Evolutionary conservation across 2,113 vertebrate genomes (phyloP), one percentile per base, ranked within the genome.

Genomic region (Syngnathus floridae): DNA sequence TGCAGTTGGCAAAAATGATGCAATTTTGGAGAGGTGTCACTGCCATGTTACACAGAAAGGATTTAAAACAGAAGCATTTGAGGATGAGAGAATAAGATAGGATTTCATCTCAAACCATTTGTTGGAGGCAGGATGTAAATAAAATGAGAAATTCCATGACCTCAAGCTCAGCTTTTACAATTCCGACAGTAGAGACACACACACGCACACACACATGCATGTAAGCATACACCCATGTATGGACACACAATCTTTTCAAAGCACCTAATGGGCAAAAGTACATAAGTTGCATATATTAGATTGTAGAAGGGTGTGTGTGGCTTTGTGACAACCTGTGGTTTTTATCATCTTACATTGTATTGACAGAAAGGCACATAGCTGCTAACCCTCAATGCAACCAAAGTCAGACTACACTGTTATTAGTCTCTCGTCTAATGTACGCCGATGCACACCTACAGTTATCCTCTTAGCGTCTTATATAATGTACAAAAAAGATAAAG

Each of bases 131-230:
- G 80, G 72, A 73, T 67, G 63, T 71, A 78, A 78, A 77, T 66
- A 5, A 67, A 76, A 74, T 86, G 58, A 73, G 71, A 46, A 8
- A 85, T 81, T 73, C 70, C 37, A 67, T 75, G 78, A 82, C 76
- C 80, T 61, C 70, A 87, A 82, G 71, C 72, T 82, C 79, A 84
- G 83, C 83, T 87, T 83, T 3, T 31, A 31, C 26, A 31, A 31
- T 3, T 31, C 26, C 26, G 26, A 31, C 26, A 31, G 26, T 31
- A 31, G 26, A 31, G 81, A 84, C 77, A 75, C 80, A 81, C 78
- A 78, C 85, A 74, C 81, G 79, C 70, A 69, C 66, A 51, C 72
- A 63, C 62, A 57, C 63, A 72, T 81, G 58, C 65, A 17, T 16
- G 49, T 40, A 73, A 43, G 70, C 62, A 70, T 72, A 64, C 72